Conservation (phyloP, 2,797 vertebrate genomes). For the Schizopygopsis pylzovi region DNA sequence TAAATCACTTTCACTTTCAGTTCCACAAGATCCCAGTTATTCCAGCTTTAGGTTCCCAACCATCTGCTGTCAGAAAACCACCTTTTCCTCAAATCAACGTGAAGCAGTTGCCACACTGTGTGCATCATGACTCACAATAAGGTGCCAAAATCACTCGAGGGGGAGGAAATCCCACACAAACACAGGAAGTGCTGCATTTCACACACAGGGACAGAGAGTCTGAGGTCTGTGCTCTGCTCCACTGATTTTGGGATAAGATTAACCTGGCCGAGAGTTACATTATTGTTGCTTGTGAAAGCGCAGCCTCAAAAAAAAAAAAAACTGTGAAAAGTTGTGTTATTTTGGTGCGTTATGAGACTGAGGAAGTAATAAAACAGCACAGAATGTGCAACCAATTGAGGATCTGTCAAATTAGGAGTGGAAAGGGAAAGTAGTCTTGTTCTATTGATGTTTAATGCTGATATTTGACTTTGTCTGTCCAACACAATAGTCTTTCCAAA, state of each 20-base stretch:
- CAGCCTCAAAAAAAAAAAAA: not conserved
- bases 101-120: constrained; percentile 70
- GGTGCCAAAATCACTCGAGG: constrained; percentile 84
- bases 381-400: constrained; percentile 19
- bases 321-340: constrained; percentile 57
- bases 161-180: constrained; percentile 97
- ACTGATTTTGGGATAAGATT: constrained; percentile 90
- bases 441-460: not conserved
- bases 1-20: constrained; percentile 45
- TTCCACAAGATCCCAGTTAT: not conserved
- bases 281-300: constrained; percentile 79
- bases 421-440: constrained; percentile 19
- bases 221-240: constrained; percentile 71
- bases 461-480: not conserved
- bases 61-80: not conserved
- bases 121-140: constrained; percentile 75
- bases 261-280: constrained; percentile 87
- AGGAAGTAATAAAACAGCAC: constrained; percentile 83
- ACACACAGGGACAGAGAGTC: constrained; percentile 83
- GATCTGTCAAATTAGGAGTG: constrained; percentile 30
- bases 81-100: constrained; percentile 71
- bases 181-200: constrained; percentile 92
- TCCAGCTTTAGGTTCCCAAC: not conserved
- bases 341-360: constrained; percentile 75
- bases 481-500: not conserved